phyloP scores from a whole-genome alignment of 2,888 invertebrate genomes.

The Alviniconcha strummeri region DNA sequence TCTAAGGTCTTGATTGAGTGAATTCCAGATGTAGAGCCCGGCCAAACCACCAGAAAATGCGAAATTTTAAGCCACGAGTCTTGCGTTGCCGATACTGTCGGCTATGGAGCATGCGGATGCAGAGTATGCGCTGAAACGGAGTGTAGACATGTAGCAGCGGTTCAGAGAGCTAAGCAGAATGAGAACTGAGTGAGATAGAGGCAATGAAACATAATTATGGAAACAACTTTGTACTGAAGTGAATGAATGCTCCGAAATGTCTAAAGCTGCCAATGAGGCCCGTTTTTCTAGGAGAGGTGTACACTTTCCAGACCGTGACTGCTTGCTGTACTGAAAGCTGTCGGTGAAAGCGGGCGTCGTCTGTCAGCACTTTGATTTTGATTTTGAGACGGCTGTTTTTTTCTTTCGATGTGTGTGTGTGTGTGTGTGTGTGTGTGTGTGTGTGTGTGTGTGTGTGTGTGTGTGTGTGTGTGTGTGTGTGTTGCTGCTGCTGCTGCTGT shows the following conservation, averaged over 20 bases:
- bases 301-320: too few species aligned
- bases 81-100: too few species aligned
- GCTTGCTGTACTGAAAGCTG: neutral
- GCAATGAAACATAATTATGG: too few species aligned
- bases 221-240: neutral
- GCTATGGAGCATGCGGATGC: too few species aligned
- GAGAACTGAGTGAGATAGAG: neutral
- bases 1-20: neutral
- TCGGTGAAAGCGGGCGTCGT: neutral
- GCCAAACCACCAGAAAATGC: neutral
- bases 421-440: constrained; percentile 19
- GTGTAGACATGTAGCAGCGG: neutral
- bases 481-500: neutral
- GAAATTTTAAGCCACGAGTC: neutral
- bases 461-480: constrained; percentile 9
- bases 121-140: neutral
- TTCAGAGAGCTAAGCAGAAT: neutral
- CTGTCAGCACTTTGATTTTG: neutral
- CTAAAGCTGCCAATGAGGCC: neutral
- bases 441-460: constrained; percentile 7
- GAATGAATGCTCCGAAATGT: neutral
- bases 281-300: neutral
- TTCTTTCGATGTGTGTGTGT: neutral
- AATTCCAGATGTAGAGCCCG: neutral
- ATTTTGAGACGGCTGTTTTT: neutral